Percentiles rank a stretch among this genome's conserved stretches.
These are phyloP conservation scores for Thomomys bottae DNA, from an alignment of 2,113 vertebrate species.

Conservation along the genomic window DNA sequence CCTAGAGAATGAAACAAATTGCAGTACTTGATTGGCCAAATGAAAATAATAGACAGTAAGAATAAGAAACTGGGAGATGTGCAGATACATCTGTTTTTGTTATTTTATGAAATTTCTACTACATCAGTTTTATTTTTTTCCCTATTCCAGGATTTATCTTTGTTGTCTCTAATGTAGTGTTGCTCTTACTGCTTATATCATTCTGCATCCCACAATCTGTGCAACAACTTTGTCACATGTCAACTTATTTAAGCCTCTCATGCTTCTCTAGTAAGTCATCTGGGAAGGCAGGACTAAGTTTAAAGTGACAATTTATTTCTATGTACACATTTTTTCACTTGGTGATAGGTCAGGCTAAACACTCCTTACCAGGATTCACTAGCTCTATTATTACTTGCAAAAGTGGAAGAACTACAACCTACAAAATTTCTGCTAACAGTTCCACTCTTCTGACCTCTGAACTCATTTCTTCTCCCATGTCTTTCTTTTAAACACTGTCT, in stretches of 20 bases:
- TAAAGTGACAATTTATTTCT: background rate
- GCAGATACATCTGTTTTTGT: background rate
- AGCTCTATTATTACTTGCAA: background rate
- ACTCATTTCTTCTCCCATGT: background rate
- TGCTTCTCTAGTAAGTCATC: background rate
- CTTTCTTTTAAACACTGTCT: background rate
- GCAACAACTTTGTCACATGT: background rate
- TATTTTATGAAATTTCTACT: background rate
- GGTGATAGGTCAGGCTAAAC: background rate
- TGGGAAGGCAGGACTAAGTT: background rate
- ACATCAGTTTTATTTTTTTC: background rate
- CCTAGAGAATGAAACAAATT: slow-evolving; percentile 12
- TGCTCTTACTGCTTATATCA: background rate
- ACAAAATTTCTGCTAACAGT: background rate
- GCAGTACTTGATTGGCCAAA: slow-evolving; percentile 9
- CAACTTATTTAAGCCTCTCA: background rate
- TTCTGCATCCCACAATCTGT: background rate
- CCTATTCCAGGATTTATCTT: background rate
- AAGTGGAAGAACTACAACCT: background rate
- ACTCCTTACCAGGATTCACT: background rate
- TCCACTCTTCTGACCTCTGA: background rate
- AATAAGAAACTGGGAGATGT: background rate
- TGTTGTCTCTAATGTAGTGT: background rate
- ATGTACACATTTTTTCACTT: background rate
- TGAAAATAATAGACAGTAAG: background rate